Base-by-base conservation (phyloP, 2,113 vertebrate genomes). In the Oryctolagus cuniculus region DNA sequence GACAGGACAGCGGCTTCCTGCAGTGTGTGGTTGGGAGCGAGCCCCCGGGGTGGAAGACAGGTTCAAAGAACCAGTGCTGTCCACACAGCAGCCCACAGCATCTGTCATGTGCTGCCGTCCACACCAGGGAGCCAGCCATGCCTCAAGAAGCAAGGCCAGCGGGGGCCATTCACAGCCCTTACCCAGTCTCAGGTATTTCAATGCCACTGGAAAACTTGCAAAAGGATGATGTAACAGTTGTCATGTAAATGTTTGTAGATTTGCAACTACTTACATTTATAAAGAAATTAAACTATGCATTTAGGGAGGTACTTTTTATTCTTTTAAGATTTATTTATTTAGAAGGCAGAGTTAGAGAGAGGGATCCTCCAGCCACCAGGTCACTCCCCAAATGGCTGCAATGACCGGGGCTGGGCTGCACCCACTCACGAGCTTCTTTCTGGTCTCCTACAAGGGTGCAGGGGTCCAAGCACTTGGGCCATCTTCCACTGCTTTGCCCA, bases 171-270 rank as follows among this genome's bases (percentile, higher is more conserved):
- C 75, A 82, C 17, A 15, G 55, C 15, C 21, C 38, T 29, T 90
- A 55, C 34, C 38, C n/a, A 58, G 44, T 73, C n/a, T 44, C 64
- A 61, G 13, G 11, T 96, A 79, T 79, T 78, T 77, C 24, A 58
- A 70, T 80, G 55, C 73, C 17, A 44, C 2, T 81, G 72, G 12
- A 67, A 29, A 86, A 44, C 44, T 36, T 25, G 63, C 10, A 89
- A 88, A 88, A 83, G 64, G 64, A 91, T 29, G 31, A 67, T 72
- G 31, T 85, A 90, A 31, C 13, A 38, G 70, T 61, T 93, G 77
- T 93, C 72, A 84, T 58, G 79, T 85, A 90, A 78, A 64, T 70
- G 53, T 72, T 22, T 27, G 63, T 51, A 61, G 79, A 80, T 75
- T 49, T 66, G 44, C 51, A 84, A 70, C 3, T 77, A 77, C 63